These are phyloP conservation scores for Hirtodrosophila trivittata DNA, from an alignment of 2,888 invertebrate species.

Conservation along the genomic window DNA sequence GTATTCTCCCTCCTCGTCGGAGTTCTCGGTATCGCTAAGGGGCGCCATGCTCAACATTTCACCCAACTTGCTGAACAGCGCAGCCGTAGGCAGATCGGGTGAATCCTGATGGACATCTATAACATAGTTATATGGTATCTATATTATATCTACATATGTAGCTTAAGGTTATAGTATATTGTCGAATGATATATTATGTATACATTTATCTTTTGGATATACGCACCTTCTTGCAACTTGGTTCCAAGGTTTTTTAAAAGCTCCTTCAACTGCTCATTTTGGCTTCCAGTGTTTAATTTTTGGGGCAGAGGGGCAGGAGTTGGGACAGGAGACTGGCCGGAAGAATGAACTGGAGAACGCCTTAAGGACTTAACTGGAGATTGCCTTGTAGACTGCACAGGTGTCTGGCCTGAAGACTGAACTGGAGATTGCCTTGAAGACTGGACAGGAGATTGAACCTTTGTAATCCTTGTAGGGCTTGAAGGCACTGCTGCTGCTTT, in stretches of 20 bases:
- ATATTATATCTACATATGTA: too few relatives aligned
- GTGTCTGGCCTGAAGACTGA: not conserved
- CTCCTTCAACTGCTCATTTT: slow-evolving; percentile 42
- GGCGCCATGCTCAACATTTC: slow-evolving; percentile 79
- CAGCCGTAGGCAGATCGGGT: slow-evolving; percentile 54
- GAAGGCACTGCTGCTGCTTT: not conserved
- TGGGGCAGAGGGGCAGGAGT: not conserved
- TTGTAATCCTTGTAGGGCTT: not conserved
- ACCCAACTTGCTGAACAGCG: slow-evolving; percentile 76
- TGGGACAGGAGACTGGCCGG: not conserved
- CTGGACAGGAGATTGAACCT: not conserved
- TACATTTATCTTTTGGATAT: not conserved
- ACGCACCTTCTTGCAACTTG: slow-evolving; percentile 61
- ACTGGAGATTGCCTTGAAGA: not conserved
- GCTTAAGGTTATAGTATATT: too few relatives aligned
- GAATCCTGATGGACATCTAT: slow-evolving; percentile 23
- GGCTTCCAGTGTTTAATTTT: not conserved
- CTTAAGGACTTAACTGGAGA: too few relatives aligned
- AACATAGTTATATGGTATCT: not conserved
- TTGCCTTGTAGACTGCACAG: not conserved
- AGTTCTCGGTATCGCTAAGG: slow-evolving; percentile 76
- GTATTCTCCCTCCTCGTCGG: slow-evolving; percentile 86
- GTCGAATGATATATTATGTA: not conserved
- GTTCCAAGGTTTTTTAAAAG: slow-evolving; percentile 49
- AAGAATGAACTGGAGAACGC: not conserved